Conservation (phyloP, 2,797 vertebrate genomes). For the Kryptolebias ocellatus region DNA sequence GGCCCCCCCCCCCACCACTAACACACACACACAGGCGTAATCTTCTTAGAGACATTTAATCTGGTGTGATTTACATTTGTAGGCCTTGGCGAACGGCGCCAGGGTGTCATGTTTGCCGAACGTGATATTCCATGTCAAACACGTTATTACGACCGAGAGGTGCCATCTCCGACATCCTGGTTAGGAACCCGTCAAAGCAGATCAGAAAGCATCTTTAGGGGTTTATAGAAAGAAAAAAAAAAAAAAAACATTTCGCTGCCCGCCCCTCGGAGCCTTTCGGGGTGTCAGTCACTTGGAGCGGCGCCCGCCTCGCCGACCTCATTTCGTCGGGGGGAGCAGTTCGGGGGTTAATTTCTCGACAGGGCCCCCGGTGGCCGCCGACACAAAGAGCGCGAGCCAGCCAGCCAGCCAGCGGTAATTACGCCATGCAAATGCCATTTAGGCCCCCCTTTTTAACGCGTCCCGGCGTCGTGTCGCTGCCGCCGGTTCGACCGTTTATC, state of each 20-base stretch:
- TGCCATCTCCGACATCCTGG: slow-evolving; percentile 2
- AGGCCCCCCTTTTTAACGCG: slow-evolving; percentile 80
- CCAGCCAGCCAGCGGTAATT: slow-evolving; percentile 88
- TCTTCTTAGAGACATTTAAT: slow-evolving; percentile 72
- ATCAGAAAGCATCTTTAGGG: slow-evolving; percentile 2
- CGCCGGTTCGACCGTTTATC: slow-evolving; percentile 91
- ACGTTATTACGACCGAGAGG: slow-evolving; percentile 55
- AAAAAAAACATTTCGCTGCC: not conserved
- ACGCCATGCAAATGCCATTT: slow-evolving; percentile 96
- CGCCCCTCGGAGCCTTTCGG: slow-evolving; percentile 14
- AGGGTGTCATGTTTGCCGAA: slow-evolving; percentile 60
- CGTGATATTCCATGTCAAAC: slow-evolving; percentile 65
- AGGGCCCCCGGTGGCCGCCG: slow-evolving; percentile 83
- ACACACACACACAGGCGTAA: slow-evolving; percentile 23
- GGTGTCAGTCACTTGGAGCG: slow-evolving; percentile 40
- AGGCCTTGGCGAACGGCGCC: slow-evolving; percentile 57
- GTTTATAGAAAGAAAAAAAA: not conserved
- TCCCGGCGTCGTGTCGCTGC: slow-evolving; percentile 85
- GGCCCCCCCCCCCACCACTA: slow-evolving; percentile 16
- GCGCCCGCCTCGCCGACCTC: slow-evolving; percentile 76
- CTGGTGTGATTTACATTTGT: slow-evolving; percentile 65
- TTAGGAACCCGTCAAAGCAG: slow-evolving; percentile 10
- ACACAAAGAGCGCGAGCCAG: slow-evolving; percentile 82
- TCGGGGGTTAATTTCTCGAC: slow-evolving; percentile 81
- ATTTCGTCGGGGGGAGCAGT: slow-evolving; percentile 78